phyloP scores from a whole-genome alignment of 2,113 vertebrate genomes.

The Antigone vipio region DNA sequence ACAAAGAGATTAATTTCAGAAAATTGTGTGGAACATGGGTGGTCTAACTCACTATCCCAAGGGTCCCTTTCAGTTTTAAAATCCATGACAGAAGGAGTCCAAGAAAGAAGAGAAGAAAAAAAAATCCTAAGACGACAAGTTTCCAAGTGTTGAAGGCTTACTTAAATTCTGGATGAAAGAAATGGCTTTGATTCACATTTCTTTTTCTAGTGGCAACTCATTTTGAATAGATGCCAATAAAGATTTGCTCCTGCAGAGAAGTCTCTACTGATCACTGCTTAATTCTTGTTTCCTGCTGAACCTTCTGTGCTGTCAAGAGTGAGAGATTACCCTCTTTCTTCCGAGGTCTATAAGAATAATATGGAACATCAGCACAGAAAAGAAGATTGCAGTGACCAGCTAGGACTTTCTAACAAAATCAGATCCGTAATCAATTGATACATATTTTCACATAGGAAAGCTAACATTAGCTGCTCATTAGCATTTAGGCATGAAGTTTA shows the following conservation, averaged over 20 bases:
- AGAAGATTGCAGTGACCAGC: not conserved
- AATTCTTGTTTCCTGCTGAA: constrained; percentile 20
- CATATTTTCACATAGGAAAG: not conserved
- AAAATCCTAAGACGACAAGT: not conserved
- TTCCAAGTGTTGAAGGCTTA: not conserved
- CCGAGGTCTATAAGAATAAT: not conserved
- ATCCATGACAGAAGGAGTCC: not conserved
- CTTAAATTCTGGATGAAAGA: constrained; percentile 4
- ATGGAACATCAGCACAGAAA: not conserved
- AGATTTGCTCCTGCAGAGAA: constrained; percentile 26
- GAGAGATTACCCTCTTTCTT: not conserved
- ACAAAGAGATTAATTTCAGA: not conserved
- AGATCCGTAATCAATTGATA: not conserved
- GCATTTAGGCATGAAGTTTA: not conserved
- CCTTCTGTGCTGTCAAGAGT: not conserved
- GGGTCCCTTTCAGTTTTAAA: not conserved
- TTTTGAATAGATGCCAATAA: constrained; percentile 23
- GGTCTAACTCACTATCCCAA: not conserved
- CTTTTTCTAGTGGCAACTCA: not conserved
- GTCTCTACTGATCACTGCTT: constrained; percentile 9
- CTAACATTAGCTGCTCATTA: not conserved
- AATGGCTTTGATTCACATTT: not conserved
- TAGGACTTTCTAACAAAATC: not conserved
- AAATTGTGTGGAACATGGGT: not conserved
- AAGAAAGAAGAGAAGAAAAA: not conserved